Evolutionary conservation across 1,140 invertebrate genomes (phyloP).

Genomic region (Drosophila ohnishii): DNA sequence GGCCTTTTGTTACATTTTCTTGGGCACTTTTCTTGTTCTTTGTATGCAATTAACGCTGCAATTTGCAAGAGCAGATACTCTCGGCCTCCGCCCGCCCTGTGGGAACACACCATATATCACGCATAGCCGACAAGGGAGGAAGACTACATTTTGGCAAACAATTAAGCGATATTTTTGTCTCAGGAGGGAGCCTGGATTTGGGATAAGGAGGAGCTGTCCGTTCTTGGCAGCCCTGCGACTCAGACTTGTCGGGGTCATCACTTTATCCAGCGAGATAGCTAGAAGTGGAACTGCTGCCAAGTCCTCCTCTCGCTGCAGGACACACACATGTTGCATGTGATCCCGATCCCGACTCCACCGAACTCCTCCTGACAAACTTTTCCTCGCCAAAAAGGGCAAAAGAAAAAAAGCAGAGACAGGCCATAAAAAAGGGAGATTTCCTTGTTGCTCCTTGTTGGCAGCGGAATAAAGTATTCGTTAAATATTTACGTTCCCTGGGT

Average conservation of each 20-base stretch:
- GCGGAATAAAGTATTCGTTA: constrained; percentile 74
- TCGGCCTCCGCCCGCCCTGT: not conserved
- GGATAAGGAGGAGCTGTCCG: not conserved
- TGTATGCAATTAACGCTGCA: constrained; percentile 80
- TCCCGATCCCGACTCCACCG: not conserved
- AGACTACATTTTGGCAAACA: constrained; percentile 60
- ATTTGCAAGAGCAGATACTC: constrained; percentile 57
- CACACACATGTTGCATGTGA: constrained; percentile 69
- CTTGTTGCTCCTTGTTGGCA: constrained; percentile 30
- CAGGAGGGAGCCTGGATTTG: not conserved
- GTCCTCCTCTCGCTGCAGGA: constrained; percentile 11
- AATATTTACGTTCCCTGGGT: constrained; percentile 74
- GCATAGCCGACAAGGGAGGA: not conserved
- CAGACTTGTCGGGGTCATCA: constrained; percentile 28
- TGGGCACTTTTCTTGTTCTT: constrained; percentile 76
- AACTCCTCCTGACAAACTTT: constrained; percentile 51
- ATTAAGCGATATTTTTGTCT: constrained; percentile 59
- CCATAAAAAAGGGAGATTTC: constrained; percentile 53
- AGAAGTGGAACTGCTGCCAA: constrained; percentile 17
- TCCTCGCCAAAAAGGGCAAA: constrained; percentile 25
- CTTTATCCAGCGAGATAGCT: constrained; percentile 16
- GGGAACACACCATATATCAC: constrained; percentile 24
- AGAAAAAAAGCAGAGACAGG: constrained; percentile 17
- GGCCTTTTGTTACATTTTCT: constrained; percentile 76
- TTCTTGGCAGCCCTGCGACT: constrained; percentile 6